Percentiles rank a stretch among this genome's conserved stretches.
Evolutionary conservation across 2,113 vertebrate species (phyloP).

Genomic region (Corydoras sp.): DNA sequence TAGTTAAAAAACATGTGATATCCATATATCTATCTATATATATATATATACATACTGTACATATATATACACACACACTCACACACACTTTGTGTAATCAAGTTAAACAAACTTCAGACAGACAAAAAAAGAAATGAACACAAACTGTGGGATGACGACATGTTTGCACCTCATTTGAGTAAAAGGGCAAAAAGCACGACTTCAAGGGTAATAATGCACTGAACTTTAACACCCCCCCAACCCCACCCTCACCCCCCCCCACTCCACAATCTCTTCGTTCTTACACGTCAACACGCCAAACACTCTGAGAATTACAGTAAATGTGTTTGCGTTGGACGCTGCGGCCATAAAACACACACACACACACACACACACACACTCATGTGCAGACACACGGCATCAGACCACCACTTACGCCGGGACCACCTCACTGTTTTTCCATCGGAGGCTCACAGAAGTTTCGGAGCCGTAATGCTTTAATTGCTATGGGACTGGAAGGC

Average conservation of each 20-base stretch:
- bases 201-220: neutral
- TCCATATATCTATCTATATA: no score
- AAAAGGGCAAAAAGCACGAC: no score
- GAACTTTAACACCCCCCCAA: neutral
- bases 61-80: no score
- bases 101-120: no score
- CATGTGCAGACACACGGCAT: constrained; percentile 37
- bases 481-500: constrained; percentile 74
- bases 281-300: constrained; percentile 42
- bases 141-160: no score
- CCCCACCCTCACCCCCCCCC: no score
- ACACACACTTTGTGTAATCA: no score
- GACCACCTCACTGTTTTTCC: constrained; percentile 72
- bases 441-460: constrained; percentile 67
- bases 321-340: constrained; percentile 34
- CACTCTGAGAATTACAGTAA: constrained; percentile 39
- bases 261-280: constrained; percentile 26
- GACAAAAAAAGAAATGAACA: no score
- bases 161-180: no score
- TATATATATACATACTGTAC: no score
- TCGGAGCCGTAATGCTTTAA: constrained; percentile 73
- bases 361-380: constrained; percentile 33
- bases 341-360: constrained; percentile 31
- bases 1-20: no score
- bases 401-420: constrained; percentile 69